Evolutionary conservation across 2,888 invertebrate species (phyloP), one percentile per base, ranked within the genome.

Genomic region (Mamestra brassicae): DNA sequence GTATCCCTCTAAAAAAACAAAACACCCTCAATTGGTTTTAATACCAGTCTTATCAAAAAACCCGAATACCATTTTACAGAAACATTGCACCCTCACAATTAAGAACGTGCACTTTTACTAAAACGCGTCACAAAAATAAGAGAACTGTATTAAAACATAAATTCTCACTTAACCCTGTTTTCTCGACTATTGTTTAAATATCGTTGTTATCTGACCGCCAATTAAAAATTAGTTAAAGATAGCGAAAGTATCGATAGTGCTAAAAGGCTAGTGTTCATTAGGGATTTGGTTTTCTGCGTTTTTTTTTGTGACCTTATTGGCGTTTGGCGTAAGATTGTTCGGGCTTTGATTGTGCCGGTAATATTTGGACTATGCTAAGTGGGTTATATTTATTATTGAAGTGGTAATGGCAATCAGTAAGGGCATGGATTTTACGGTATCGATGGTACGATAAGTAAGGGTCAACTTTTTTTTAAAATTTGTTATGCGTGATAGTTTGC

Each of bases 181-280:
- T 94, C 93, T 92, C 58, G 78, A 86, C 91, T 88, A 92, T 94
- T 95, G 95, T 95, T 92, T 89, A 90, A 91, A 94, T 94, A 94
- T 93, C 93, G 82, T 71, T 63, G 57, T 64, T 89, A 93, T 90
- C 86, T 81, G 78, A 88, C 73, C 74, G 87, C 92, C 94, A 95
- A 95, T 95, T 95, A 94, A 94, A 95, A 94, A 93, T 94, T 93
- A 82, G 93, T 93, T 89, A 87, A 84, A 85, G 88, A 85, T 78
- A 92, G 87, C 88, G 85, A 85, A 86, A 84, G 75, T 85, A 88
- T 87, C 78, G 68, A 75, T 83, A 85, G 85, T 68, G 50, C 55
- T 89, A 87, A 90, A 90, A 90, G 87, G 82, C 85, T 74, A 15
- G 58, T 82, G 79, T 84, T 84, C 81, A 83, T 86, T 85, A 87